Evolutionary conservation across 2,888 invertebrate species (phyloP).

Genomic region (Dryomyza anilis): DNA sequence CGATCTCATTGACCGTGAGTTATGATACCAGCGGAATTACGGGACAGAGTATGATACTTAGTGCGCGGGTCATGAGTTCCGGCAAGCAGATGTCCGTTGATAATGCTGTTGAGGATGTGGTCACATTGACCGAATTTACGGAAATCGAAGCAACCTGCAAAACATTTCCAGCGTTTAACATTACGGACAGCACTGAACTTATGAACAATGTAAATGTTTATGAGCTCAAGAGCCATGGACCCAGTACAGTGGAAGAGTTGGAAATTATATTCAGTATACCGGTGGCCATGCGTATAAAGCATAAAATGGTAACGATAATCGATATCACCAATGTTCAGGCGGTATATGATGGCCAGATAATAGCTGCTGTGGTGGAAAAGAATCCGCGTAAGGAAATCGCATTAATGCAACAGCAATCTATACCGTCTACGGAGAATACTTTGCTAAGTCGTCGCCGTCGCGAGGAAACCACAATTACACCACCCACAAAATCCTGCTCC

Average conservation of each 20-base stretch:
- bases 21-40: constrained; percentile 56
- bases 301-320: constrained; percentile 50
- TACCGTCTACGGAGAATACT: constrained; percentile 44
- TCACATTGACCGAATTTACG: constrained; percentile 54
- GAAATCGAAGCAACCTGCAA: constrained; percentile 59
- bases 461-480: constrained; percentile 47
- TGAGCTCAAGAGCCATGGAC: constrained; percentile 59
- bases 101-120: constrained; percentile 48
- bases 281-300: constrained; percentile 50
- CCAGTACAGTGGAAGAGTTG: constrained; percentile 55
- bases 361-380: constrained; percentile 48
- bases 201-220: constrained; percentile 56
- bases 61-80: constrained; percentile 57
- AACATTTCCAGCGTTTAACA: constrained; percentile 19
- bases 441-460: constrained; percentile 40
- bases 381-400: constrained; percentile 35
- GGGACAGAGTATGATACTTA: constrained; percentile 49
- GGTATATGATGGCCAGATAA: constrained; percentile 52
- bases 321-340: constrained; percentile 55
- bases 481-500: constrained; percentile 52
- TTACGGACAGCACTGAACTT: constrained; percentile 42
- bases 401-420: constrained; percentile 32
- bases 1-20: constrained; percentile 48
- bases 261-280: constrained; percentile 55
- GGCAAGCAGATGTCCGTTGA: constrained; percentile 49